A percentile compares a stretch with the other conserved stretches of the same genome.
phyloP scores from a whole-genome alignment of 1,140 invertebrate genomes.

The Eupeodes corollae region DNA sequence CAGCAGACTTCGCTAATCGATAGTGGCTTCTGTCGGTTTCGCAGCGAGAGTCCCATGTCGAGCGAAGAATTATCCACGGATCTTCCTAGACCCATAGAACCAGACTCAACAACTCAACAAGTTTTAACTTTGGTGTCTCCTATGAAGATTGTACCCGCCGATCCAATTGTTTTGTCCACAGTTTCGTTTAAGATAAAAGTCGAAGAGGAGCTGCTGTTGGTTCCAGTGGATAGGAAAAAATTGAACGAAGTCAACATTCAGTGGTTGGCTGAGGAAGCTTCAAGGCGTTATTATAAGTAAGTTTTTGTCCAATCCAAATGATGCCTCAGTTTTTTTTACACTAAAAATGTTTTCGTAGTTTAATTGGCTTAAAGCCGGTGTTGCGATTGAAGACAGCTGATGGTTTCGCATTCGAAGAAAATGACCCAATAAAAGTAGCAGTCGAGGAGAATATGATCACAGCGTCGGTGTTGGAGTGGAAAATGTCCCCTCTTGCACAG shows the following conservation, averaged over 20 bases:
- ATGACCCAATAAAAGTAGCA: conserved; percentile 48
- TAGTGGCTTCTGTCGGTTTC: conserved; percentile 31
- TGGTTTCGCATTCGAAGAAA: conserved; percentile 52
- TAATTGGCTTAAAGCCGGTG: conserved; percentile 50
- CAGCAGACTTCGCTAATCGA: conserved; percentile 29
- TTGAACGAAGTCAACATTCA: conserved; percentile 48
- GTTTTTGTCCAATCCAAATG: conserved; percentile 7
- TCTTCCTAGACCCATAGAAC: conserved; percentile 19
- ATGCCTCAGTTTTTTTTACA: neutral
- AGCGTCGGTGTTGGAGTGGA: conserved; percentile 50
- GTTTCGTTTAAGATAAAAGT: conserved; percentile 49
- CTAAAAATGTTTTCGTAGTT: conserved; percentile 34
- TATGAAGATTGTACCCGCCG: conserved; percentile 21
- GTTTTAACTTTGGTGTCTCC: conserved; percentile 26
- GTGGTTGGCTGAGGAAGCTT: conserved; percentile 58
- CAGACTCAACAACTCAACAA: conserved; percentile 31
- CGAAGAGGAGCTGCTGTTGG: conserved; percentile 48
- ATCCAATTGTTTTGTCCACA: conserved; percentile 15
- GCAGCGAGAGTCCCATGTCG: conserved; percentile 39
- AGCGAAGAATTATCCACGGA: conserved; percentile 23
- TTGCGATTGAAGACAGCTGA: conserved; percentile 53
- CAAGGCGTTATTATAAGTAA: conserved; percentile 57
- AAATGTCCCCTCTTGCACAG: conserved; percentile 47
- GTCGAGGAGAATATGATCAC: conserved; percentile 43
- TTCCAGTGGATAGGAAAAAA: conserved; percentile 48